These are phyloP conservation scores for Leptodactylus fallax DNA, from an alignment of 2,797 vertebrate species.

Conservation along the genomic window DNA sequence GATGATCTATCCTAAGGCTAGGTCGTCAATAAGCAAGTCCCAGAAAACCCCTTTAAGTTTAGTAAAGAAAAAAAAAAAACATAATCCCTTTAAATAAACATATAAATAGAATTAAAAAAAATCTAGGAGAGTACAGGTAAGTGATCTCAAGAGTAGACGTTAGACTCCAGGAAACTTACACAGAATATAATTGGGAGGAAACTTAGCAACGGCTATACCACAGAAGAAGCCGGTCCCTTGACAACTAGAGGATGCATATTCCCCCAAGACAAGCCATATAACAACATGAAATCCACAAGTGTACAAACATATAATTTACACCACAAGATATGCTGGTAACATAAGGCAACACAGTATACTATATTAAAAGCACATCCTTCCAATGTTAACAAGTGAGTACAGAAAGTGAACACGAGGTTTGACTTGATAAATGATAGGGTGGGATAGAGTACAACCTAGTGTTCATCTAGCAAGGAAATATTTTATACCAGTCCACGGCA, in stretches of 20 bases:
- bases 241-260: constrained; percentile 10
- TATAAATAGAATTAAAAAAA: background rate
- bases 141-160: background rate
- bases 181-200: constrained; percentile 31
- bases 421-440: too few relatives aligned
- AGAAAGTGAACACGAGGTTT: too few relatives aligned
- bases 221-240: constrained; percentile 21
- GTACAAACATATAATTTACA: background rate
- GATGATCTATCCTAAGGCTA: too few relatives aligned
- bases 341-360: background rate
- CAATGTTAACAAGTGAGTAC: background rate
- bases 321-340: background rate
- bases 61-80: too few relatives aligned
- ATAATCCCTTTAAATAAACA: background rate
- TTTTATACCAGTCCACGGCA: too few relatives aligned
- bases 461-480: too few relatives aligned
- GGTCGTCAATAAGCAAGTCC: too few relatives aligned
- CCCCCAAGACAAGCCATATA: constrained; percentile 28
- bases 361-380: background rate
- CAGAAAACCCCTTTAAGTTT: too few relatives aligned
- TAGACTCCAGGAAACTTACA: constrained; percentile 6
- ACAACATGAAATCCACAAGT: constrained; percentile 27
- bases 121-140: too few relatives aligned
- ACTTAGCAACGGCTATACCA: constrained; percentile 42
- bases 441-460: too few relatives aligned